phyloP scores from a whole-genome alignment of 2,113 vertebrate genomes.

The Dermatemys mawii region DNA sequence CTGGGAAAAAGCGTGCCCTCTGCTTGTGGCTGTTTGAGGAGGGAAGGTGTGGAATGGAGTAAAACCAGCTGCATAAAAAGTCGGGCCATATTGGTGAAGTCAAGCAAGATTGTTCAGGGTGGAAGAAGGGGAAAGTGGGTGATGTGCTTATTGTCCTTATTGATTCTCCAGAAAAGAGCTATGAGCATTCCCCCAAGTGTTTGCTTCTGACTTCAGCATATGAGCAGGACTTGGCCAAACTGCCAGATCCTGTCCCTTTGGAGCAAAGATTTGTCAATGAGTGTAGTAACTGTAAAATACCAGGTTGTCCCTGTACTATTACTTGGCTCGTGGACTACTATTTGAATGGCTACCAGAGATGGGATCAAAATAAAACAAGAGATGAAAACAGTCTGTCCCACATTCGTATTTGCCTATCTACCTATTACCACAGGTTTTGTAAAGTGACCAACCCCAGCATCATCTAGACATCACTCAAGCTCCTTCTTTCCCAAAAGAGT shows the following conservation, averaged over 20 bases:
- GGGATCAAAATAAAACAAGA: background rate
- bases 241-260: background rate
- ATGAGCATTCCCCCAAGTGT: too few species aligned
- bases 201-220: background rate
- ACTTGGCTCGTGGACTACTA: background rate
- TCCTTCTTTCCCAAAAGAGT: background rate
- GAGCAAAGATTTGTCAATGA: background rate
- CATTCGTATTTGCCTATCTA: background rate
- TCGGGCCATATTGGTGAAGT: background rate
- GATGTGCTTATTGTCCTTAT: background rate
- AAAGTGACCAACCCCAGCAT: background rate
- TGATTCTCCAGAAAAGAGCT: background rate
- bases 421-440: slow-evolving; percentile 19
- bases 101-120: background rate
- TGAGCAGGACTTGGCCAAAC: background rate
- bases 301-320: background rate
- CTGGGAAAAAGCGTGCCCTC: background rate
- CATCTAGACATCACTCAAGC: background rate
- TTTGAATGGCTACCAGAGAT: background rate
- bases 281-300: background rate
- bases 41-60: background rate
- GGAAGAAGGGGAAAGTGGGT: background rate
- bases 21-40: background rate
- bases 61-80: background rate
- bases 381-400: background rate